Percentiles rank a stretch among this genome's conserved stretches.
Evolutionary conservation across 2,797 vertebrate genomes (phyloP).

Genomic region (Sylvilagus floridanus): DNA sequence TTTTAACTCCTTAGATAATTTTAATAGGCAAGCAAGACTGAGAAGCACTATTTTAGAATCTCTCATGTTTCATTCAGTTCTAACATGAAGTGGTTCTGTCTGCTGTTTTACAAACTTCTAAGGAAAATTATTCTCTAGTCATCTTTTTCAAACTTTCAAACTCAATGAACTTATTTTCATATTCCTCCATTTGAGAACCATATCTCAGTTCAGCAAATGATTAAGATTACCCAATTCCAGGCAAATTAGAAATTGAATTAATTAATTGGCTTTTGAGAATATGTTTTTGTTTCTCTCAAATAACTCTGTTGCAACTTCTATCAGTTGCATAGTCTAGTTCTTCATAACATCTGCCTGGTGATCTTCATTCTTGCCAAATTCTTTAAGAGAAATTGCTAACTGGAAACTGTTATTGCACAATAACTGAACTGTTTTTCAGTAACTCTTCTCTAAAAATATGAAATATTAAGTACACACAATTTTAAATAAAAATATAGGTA

Average conservation of each 20-base stretch:
- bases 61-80: neutral
- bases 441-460: constrained; percentile 45
- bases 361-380: constrained; percentile 72
- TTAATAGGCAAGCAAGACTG: neutral
- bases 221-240: constrained; percentile 31
- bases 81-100: neutral
- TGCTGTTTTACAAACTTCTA: neutral
- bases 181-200: neutral
- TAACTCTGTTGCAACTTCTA: constrained; percentile 75
- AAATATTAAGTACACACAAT: neutral
- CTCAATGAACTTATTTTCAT: neutral
- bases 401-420: constrained; percentile 77
- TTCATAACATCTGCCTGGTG: constrained; percentile 44
- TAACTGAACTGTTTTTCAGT: constrained; percentile 54
- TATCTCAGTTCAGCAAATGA: constrained; percentile 20
- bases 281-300: constrained; percentile 73
- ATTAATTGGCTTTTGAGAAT: constrained; percentile 66
- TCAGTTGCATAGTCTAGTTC: constrained; percentile 40
- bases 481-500: constrained; percentile 14
- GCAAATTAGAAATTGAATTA: constrained; percentile 5
- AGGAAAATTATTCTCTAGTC: neutral
- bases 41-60: neutral
- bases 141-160: constrained; percentile 43
- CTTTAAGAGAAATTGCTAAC: constrained; percentile 56
- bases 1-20: neutral